Percentiles rank a stretch among this genome's conserved stretches.
Evolutionary conservation across 2,888 invertebrate genomes (phyloP).

Genomic region (Diplolepis rosae): DNA sequence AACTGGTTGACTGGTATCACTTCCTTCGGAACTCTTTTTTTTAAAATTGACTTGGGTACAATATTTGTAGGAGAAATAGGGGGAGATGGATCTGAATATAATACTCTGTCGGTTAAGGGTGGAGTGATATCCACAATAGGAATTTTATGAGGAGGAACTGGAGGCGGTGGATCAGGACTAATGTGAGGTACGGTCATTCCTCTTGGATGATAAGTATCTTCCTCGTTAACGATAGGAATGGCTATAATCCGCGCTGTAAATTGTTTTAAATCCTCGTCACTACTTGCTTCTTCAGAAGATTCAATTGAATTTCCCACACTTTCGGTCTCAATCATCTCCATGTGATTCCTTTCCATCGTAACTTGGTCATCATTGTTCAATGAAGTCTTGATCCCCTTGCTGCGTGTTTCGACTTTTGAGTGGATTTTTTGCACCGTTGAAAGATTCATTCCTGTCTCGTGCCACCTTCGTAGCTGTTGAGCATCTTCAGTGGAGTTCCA

Average conservation of each 20-base stretch:
- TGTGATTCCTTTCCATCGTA: slow-evolving; percentile 34
- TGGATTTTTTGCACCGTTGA: slow-evolving; percentile 41
- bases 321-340: slow-evolving; percentile 37
- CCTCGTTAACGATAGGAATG: slow-evolving; percentile 62
- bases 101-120: slow-evolving; percentile 37
- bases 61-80: slow-evolving; percentile 75
- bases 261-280: slow-evolving; percentile 64
- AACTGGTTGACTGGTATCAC: slow-evolving; percentile 61
- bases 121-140: slow-evolving; percentile 43
- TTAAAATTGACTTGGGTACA: slow-evolving; percentile 87
- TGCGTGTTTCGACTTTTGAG: slow-evolving; percentile 41
- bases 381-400: background rate
- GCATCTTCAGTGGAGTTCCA: slow-evolving; percentile 41
- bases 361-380: background rate
- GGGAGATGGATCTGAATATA: slow-evolving; percentile 24
- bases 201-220: slow-evolving; percentile 68
- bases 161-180: slow-evolving; percentile 47
- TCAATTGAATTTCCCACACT: slow-evolving; percentile 60
- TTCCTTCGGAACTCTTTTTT: slow-evolving; percentile 75
- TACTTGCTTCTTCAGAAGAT: slow-evolving; percentile 57
- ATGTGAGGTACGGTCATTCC: slow-evolving; percentile 58
- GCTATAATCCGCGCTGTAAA: slow-evolving; percentile 66
- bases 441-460: slow-evolving; percentile 55
- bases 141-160: slow-evolving; percentile 44
- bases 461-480: slow-evolving; percentile 58